phyloP scores from a whole-genome alignment of 1,140 invertebrate species.

The Drosophila lacertosa region DNA sequence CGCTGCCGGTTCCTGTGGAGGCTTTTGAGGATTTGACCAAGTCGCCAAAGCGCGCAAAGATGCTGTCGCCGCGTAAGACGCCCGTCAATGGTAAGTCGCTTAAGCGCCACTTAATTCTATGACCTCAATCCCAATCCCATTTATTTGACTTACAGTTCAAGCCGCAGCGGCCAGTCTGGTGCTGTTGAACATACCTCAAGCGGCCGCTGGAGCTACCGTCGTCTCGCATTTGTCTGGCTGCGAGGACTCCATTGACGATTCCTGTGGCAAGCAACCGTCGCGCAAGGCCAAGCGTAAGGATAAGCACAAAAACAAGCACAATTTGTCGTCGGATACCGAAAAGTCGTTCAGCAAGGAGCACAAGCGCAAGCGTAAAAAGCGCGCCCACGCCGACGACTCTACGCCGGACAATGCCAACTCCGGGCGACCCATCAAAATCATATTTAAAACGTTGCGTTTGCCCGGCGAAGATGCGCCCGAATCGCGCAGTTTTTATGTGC shows the following conservation, averaged over 20 bases:
- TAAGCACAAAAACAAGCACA: slow-evolving; percentile 88
- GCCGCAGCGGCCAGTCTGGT: not conserved
- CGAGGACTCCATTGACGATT: slow-evolving; percentile 73
- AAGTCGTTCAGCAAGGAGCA: slow-evolving; percentile 87
- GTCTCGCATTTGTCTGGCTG: slow-evolving; percentile 51
- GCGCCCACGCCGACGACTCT: slow-evolving; percentile 85
- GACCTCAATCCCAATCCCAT: not conserved
- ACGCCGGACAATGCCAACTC: slow-evolving; percentile 85
- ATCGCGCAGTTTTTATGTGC: slow-evolving; percentile 81
- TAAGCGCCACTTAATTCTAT: not conserved
- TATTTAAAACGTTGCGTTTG: slow-evolving; percentile 92
- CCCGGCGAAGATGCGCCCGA: slow-evolving; percentile 86
- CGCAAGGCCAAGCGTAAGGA: slow-evolving; percentile 88
- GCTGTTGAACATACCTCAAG: slow-evolving; percentile 26
- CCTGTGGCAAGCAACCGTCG: slow-evolving; percentile 58
- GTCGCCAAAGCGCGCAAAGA: slow-evolving; percentile 58
- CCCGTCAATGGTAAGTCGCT: slow-evolving; percentile 54
- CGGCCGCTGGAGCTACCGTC: slow-evolving; percentile 23
- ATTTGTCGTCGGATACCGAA: slow-evolving; percentile 86
- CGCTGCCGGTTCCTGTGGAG: slow-evolving; percentile 46
- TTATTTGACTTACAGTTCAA: slow-evolving; percentile 25
- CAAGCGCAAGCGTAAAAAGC: slow-evolving; percentile 90
- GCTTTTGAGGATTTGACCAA: slow-evolving; percentile 51
- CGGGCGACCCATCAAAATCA: slow-evolving; percentile 85
- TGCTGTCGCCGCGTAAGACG: slow-evolving; percentile 64